Evolutionary conservation across 2,888 invertebrate genomes (phyloP).

Genomic region (Bhutanitis thaidina): DNA sequence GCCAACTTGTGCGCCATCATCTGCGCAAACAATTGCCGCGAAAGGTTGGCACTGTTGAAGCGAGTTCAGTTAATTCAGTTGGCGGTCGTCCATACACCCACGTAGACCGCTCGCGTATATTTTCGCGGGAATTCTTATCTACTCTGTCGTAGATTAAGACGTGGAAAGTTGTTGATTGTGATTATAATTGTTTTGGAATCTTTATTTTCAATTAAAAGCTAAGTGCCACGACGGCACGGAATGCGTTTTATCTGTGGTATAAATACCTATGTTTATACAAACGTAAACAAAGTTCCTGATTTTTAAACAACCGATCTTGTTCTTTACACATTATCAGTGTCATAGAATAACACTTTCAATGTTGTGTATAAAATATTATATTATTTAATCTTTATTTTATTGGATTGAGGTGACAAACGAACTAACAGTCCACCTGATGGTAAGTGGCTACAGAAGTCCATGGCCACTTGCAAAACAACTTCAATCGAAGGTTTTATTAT

Average conservation of each 20-base stretch:
- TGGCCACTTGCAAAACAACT: no score
- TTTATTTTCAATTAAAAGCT: background rate
- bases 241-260: background rate
- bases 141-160: background rate
- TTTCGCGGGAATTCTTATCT: background rate
- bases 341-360: no score
- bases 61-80: conserved; percentile 18
- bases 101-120: conserved; percentile 1
- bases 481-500: no score
- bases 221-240: background rate
- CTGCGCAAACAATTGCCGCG: conserved; percentile 7
- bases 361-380: no score
- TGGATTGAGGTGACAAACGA: no score
- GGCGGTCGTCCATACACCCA: conserved; percentile 15
- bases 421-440: no score
- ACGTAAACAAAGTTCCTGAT: no score
- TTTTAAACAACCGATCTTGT: no score
- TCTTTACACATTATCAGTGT: no score
- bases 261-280: no score
- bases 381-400: no score
- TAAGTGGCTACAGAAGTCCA: no score
- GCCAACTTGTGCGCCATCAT: conserved; percentile 13
- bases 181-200: background rate
- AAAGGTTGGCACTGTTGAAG: conserved; percentile 6
- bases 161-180: background rate